Conservation (phyloP, 2,797 vertebrate species). For the Florisuga fusca region DNA sequence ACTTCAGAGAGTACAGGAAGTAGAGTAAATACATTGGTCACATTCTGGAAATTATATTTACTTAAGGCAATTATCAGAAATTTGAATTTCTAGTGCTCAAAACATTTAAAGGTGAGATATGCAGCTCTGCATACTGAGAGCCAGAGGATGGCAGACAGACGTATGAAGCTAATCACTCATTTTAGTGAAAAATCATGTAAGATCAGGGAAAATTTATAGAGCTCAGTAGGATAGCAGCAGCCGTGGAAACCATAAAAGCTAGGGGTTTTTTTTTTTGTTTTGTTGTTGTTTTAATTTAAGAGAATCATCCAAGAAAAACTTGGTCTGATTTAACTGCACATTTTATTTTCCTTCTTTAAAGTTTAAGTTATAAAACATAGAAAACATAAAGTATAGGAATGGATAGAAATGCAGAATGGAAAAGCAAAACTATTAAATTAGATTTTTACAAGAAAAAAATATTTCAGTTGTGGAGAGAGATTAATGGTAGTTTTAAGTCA, state of each 20-base stretch:
- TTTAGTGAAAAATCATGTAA: neutral
- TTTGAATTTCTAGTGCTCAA: neutral
- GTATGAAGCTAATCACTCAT: neutral
- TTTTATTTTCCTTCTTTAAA: neutral
- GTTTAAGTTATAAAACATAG: neutral
- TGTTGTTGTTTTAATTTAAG: no score
- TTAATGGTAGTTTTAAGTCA: neutral
- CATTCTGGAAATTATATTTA: neutral
- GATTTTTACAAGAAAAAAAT: slow-evolving; percentile 1
- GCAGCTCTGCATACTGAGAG: neutral
- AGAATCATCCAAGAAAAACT: neutral
- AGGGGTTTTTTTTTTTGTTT: no score
- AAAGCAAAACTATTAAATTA: neutral
- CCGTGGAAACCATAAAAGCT: neutral
- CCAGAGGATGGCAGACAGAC: neutral
- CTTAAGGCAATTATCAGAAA: neutral
- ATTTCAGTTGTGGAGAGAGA: neutral
- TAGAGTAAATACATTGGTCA: neutral
- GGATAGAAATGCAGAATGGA: neutral
- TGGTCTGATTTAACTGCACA: neutral
- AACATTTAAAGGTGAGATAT: neutral
- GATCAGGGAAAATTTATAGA: neutral
- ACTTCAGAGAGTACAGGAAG: neutral
- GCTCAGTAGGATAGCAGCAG: neutral
- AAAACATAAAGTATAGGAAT: neutral